These are phyloP conservation scores for Chelon labrosus DNA, from an alignment of 2,797 vertebrate species.

Conservation along the genomic window DNA sequence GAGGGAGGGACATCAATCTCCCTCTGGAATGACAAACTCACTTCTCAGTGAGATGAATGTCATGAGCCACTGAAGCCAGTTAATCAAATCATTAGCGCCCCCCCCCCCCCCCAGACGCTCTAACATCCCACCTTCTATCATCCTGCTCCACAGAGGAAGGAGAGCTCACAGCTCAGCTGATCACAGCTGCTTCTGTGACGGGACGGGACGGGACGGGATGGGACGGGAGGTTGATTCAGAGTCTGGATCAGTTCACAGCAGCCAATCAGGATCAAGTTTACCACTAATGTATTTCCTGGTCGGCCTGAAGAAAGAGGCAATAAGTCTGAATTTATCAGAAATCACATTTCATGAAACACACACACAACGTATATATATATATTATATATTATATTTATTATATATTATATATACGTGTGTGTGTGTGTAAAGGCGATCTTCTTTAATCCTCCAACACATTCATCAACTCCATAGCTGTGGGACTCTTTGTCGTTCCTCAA, in stretches of 20 bases:
- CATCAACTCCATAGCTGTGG: too few species aligned
- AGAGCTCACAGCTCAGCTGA: background rate
- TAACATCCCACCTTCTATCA: background rate
- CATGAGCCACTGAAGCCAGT: slow-evolving; percentile 74
- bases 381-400: background rate
- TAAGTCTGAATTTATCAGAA: slow-evolving; percentile 64
- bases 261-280: background rate
- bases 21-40: slow-evolving; percentile 75
- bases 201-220: too few species aligned
- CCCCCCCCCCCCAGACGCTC: slow-evolving; percentile 15
- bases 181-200: too few species aligned
- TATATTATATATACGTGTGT: slow-evolving; percentile 13
- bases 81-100: slow-evolving; percentile 83
- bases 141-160: background rate
- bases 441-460: slow-evolving; percentile 44
- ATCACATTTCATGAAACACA: slow-evolving; percentile 46
- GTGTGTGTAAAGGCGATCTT: background rate
- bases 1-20: slow-evolving; percentile 77
- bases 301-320: slow-evolving; percentile 40
- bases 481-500: slow-evolving; percentile 48
- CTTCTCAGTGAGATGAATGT: slow-evolving; percentile 84
- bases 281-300: slow-evolving; percentile 4
- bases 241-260: background rate
- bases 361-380: too few species aligned
- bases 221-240: too few species aligned